A percentile compares a stretch with the other conserved stretches of the same genome.
Evolutionary conservation across 1,140 invertebrate genomes (phyloP).

Genomic region (Procambarus virginalis): DNA sequence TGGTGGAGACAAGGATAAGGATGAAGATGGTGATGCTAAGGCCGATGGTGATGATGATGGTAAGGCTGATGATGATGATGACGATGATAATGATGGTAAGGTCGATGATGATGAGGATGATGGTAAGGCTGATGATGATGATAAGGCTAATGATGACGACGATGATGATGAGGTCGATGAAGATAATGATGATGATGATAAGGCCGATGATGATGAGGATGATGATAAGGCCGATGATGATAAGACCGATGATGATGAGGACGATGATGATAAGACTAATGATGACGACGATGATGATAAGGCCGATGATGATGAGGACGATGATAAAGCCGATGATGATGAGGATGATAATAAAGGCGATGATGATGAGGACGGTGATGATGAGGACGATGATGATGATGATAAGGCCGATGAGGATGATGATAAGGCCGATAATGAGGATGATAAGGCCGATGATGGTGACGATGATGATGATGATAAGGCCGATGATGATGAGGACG

Average conservation of each 20-base stretch:
- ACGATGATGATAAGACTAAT: background rate
- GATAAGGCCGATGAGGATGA: conserved; percentile 16
- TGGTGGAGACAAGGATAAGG: background rate
- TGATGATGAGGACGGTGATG: conserved; percentile 7
- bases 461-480: background rate
- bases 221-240: conserved; percentile 2
- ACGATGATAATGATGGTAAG: background rate
- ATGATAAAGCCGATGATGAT: background rate
- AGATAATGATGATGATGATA: conserved; percentile 27
- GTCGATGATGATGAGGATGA: conserved; percentile 17
- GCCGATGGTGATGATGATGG: conserved; percentile 26
- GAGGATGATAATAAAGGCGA: conserved; percentile 7
- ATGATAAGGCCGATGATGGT: conserved; percentile 22
- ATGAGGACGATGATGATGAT: conserved; percentile 4
- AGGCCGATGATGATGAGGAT: background rate
- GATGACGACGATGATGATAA: background rate
- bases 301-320: conserved; percentile 6
- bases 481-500: conserved; percentile 1
- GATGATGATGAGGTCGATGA: background rate
- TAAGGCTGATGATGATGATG: conserved; percentile 5
- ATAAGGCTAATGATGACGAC: background rate
- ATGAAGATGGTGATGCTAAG: background rate
- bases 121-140: conserved; percentile 1
- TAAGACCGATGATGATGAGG: conserved; percentile 5
- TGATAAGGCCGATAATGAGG: background rate